These are phyloP conservation scores for Paguma larvata DNA, from an alignment of 2,797 vertebrate genomes.

Conservation along the genomic window DNA sequence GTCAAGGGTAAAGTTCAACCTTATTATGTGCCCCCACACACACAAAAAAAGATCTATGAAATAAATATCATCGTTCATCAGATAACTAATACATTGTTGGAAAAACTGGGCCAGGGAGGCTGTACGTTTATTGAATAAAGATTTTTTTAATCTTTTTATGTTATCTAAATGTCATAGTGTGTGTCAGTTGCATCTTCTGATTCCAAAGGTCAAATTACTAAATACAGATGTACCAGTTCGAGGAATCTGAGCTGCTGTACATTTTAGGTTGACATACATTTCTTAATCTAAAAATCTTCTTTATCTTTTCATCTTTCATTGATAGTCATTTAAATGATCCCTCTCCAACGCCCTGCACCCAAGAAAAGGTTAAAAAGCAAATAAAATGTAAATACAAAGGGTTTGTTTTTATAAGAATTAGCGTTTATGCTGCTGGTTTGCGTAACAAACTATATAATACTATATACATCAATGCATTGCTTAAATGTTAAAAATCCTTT, in stretches of 20 bases:
- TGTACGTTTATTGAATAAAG: constrained; percentile 13
- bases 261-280: not conserved
- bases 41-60: not conserved
- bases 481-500: not conserved
- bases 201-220: constrained; percentile 49
- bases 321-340: not conserved
- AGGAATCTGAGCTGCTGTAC: not conserved
- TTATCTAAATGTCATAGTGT: constrained; percentile 10
- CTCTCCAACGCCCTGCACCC: not conserved
- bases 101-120: not conserved
- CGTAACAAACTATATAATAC: not conserved
- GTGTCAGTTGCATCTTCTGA: constrained; percentile 11
- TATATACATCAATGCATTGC: not conserved
- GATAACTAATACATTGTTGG: not conserved
- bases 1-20: not conserved
- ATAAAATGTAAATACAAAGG: not conserved
- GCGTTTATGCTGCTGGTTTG: not conserved
- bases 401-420: constrained; percentile 1
- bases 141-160: not conserved
- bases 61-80: not conserved
- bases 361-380: not conserved
- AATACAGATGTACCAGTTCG: constrained; percentile 38
- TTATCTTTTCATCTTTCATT: not conserved
- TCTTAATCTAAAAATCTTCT: constrained; percentile 29
- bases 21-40: not conserved